Conservation (phyloP, 2,888 invertebrate species). For the Drosophila neonasuta region DNA sequence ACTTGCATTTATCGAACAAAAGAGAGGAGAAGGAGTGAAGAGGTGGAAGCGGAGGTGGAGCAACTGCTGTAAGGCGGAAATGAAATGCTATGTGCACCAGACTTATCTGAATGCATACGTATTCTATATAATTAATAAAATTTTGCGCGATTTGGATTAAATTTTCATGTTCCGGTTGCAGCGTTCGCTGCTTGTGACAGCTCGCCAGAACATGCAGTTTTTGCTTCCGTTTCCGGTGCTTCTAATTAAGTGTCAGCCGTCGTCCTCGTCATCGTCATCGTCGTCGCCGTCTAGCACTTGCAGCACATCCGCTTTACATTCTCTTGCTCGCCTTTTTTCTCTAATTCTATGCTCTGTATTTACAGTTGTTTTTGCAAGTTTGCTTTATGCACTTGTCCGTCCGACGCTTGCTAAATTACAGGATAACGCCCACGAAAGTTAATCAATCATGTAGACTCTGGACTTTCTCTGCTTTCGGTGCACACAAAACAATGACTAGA, state of each 20-base stretch:
- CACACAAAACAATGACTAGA: neutral
- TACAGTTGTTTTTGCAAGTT: constrained; percentile 10
- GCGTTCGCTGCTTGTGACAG: constrained; percentile 25
- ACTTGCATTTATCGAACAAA: constrained; percentile 23
- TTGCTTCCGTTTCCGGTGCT: constrained; percentile 67
- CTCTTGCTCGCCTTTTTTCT: neutral
- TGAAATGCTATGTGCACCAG: constrained; percentile 2
- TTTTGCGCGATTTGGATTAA: constrained; percentile 6
- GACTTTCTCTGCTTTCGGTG: constrained; percentile 16
- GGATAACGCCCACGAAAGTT: constrained; percentile 63
- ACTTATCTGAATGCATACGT: constrained; percentile 6
- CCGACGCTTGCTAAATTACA: constrained; percentile 54
- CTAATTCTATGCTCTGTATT: neutral
- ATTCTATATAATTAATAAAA: constrained; percentile 20
- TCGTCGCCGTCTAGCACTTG: constrained; percentile 4
- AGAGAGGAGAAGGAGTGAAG: no score
- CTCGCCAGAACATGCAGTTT: constrained; percentile 58
- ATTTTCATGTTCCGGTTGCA: neutral
- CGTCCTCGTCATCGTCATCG: constrained; percentile 39
- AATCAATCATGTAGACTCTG: constrained; percentile 70
- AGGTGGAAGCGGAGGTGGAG: neutral
- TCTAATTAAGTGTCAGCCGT: constrained; percentile 74
- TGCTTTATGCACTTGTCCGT: constrained; percentile 34
- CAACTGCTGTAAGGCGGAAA: neutral
- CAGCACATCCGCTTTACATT: constrained; percentile 34